Evolutionary conservation across 2,888 invertebrate genomes (phyloP), one percentile per base, ranked within the genome.

Genomic region (Harpalus rufipes): DNA sequence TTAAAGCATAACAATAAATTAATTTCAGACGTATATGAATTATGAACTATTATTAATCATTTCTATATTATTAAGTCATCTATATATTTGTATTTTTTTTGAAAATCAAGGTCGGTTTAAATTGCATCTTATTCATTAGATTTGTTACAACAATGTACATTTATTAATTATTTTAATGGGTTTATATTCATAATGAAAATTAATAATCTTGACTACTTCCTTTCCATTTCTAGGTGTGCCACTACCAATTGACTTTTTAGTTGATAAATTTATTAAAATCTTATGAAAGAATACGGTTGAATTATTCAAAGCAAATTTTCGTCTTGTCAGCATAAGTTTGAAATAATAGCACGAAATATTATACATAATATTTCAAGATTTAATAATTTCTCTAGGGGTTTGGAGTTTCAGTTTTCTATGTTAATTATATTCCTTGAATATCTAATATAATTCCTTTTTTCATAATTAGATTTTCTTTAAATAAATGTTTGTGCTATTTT

Each of bases 401-500:
- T 51, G 4, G 2, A 12, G 12, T 12, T 32, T 32, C 32, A 32
- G 32, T 32, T 32, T 32, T 25, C 21, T n/a, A 65, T 10, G 25
- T 25, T 25, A 32, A 65, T 65, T 65, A 68, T 39, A 6, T 68
- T 68, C 12, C 32, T 14, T n/a, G 12, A 16, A 63, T 18, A 63
- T 63, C 5, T 21, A 59, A 59, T 59, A 18, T 59, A 59, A 44
- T 59, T 59, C 32, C 61, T 81, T 81, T 81, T 63, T 63, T 18
- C 63, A 16, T 81, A 81, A 81, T 81, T 81, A 81, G 41, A 63
- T 81, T 63, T 81, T 63, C 51, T 63, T 63, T 44, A 65, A 81
- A 81, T 81, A 81, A 59, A 81, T 81, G 81, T 81, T 56, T 10
- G 56, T 18, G 56, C 16, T 76, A 76, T 76, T 41, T 16, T 18